phyloP scores from a whole-genome alignment of 2,113 vertebrate species.

The Trochalopteron elliotii region DNA sequence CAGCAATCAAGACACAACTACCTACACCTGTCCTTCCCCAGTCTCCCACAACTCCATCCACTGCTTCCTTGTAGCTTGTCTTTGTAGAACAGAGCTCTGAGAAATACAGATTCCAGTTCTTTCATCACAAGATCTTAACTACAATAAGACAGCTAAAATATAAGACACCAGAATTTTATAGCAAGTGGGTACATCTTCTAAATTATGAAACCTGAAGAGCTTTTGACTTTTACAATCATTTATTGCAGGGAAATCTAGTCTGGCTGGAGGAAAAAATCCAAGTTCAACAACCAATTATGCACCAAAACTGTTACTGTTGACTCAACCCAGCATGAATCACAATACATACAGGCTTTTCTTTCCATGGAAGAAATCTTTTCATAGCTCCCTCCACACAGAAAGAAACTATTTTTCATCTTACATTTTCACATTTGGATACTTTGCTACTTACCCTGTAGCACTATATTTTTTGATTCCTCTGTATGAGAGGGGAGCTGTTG shows the following conservation, averaged over 20 bases:
- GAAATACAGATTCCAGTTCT: neutral
- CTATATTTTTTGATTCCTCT: neutral
- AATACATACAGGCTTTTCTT: neutral
- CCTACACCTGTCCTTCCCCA: neutral
- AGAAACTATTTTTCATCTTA: neutral
- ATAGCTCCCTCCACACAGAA: neutral
- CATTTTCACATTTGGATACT: neutral
- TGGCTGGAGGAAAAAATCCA: neutral
- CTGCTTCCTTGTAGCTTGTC: neutral
- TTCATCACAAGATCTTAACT: neutral
- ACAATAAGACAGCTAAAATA: neutral
- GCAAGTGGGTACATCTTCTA: neutral
- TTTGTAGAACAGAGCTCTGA: neutral
- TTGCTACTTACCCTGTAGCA: neutral
- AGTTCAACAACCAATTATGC: neutral
- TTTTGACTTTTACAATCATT: neutral
- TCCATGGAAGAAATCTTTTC: neutral
- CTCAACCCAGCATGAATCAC: neutral
- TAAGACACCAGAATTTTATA: neutral
- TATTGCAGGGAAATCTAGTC: neutral
- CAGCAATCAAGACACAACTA: neutral
- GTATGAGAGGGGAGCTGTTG: neutral
- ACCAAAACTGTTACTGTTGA: neutral
- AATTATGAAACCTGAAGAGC: neutral
- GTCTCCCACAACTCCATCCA: neutral